Evolutionary conservation across 2,888 invertebrate species (phyloP).

Genomic region (Dicranocentrus wangi): DNA sequence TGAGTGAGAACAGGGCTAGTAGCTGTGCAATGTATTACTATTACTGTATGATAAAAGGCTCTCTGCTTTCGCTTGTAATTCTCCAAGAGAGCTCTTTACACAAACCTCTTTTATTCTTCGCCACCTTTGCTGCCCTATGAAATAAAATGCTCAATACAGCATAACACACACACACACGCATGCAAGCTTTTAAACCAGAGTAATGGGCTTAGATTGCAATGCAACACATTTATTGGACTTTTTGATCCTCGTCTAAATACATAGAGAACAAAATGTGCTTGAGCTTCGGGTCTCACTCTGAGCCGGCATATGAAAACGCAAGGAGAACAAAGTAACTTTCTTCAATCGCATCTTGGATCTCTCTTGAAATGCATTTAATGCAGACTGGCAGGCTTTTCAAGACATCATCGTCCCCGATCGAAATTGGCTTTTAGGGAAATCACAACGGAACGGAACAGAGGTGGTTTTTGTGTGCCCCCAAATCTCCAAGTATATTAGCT

Average conservation of each 20-base stretch:
- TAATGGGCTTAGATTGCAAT: background rate
- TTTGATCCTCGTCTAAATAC: too few relatives aligned
- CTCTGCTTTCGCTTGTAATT: background rate
- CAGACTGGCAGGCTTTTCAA: constrained; percentile 39
- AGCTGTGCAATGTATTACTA: too few relatives aligned
- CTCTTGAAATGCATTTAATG: constrained; percentile 48
- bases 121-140: constrained; percentile 61
- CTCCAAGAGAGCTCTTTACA: constrained; percentile 38
- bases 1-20: constrained; percentile 9
- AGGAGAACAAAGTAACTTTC: constrained; percentile 58
- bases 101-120: constrained; percentile 62
- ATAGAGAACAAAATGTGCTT: constrained; percentile 25
- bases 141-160: constrained; percentile 21
- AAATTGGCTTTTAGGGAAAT: constrained; percentile 57
- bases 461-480: too few relatives aligned
- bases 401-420: background rate
- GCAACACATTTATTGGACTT: background rate
- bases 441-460: too few relatives aligned
- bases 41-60: background rate
- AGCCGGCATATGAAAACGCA: constrained; percentile 54
- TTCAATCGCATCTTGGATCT: constrained; percentile 55
- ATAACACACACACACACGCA: background rate
- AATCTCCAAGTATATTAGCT: too few relatives aligned
- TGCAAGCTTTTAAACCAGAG: constrained; percentile 51
- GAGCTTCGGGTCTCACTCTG: too few relatives aligned